Base-by-base conservation (phyloP, 2,888 invertebrate species). In the Mythimna lalbum region DNA sequence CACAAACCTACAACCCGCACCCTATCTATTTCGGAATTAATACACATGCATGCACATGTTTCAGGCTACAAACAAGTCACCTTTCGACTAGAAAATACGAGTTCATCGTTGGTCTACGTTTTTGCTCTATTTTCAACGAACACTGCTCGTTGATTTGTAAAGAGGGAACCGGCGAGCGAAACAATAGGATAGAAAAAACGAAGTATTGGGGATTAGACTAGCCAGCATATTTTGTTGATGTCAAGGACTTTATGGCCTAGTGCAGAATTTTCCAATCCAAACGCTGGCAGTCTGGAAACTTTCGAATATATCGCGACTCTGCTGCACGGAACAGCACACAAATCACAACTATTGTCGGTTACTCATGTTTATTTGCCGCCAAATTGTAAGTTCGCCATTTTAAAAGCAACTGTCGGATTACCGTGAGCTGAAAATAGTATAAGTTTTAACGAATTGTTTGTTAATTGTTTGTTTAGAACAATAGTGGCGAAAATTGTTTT, bases 181-280 rank as follows among this genome's bases (percentile, higher is more conserved):
- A 76, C 78, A 81, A 78, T 63, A 33, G 72, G 10, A 49, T 56
- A 62, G 57, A 69, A 73, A 80, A 80, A 81, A 81, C 69, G 60
- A 73, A 74, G 55, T 57, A 50, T 64, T 2, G 39, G 43, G 36
- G 49, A 67, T 63, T 63, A 82, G 76, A 76, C 80, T 71, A 69
- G 76, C 76, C 74, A 66, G 73, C 76, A 79, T 82, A 84, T 87
- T 91, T 86, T 79, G 84, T 89, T 81, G 78, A 82, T 85, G 90
- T 90, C 91, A 87, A 86, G 87, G 86, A 88, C 86, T 91, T 89
- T 90, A 91, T 91, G 85, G 88, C 78, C 82, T 87, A 71, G 84
- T 89, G 87, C 86, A 89, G 86, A 90, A 90, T 92, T 91, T 90
- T 90, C 88, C 90, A 90, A 90, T 91, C 86, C 84, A 79, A 86